Evolutionary conservation across 53 echinoderm and acorn worm species (phyloP).

Genomic region (Hippasteria phrygiana): DNA sequence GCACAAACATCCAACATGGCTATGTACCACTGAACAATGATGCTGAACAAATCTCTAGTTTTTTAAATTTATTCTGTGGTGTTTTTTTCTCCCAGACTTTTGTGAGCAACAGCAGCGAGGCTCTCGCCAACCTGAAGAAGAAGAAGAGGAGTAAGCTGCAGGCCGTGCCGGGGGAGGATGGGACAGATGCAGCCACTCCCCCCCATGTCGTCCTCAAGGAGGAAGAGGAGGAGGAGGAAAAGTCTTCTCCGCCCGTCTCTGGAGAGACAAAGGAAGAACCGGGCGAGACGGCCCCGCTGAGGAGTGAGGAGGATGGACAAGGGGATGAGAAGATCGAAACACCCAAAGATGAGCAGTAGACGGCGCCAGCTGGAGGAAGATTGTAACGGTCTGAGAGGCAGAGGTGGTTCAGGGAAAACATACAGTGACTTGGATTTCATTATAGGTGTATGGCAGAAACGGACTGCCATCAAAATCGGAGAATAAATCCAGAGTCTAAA

Average conservation of each 20-base stretch:
- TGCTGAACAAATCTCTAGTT: too few relatives aligned
- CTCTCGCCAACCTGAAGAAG: conserved; percentile 76
- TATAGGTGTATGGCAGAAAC: too few relatives aligned
- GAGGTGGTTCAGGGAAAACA: not conserved
- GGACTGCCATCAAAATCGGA: too few relatives aligned
- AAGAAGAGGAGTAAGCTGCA: conserved; percentile 54
- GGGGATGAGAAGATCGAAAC: not conserved
- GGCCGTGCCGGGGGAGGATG: conserved; percentile 32
- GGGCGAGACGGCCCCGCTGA: conserved; percentile 11
- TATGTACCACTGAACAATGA: too few relatives aligned
- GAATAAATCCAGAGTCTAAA: too few relatives aligned
- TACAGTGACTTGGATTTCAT: too few relatives aligned
- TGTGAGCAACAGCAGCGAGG: conserved; percentile 91
- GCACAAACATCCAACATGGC: too few relatives aligned
- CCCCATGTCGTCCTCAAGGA: conserved; percentile 50
- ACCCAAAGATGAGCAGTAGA: conserved; percentile 7
- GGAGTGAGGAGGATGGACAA: not conserved
- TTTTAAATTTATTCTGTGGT: not conserved
- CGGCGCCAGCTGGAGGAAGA: not conserved
- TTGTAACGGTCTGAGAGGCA: not conserved
- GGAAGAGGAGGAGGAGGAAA: conserved; percentile 56
- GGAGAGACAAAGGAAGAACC: conserved; percentile 18
- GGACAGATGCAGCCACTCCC: conserved; percentile 54
- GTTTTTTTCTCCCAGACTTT: conserved; percentile 75
- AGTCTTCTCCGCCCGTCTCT: conserved; percentile 28